Conservation (phyloP, 2,888 invertebrate species). For the Drosophila affinis region DNA sequence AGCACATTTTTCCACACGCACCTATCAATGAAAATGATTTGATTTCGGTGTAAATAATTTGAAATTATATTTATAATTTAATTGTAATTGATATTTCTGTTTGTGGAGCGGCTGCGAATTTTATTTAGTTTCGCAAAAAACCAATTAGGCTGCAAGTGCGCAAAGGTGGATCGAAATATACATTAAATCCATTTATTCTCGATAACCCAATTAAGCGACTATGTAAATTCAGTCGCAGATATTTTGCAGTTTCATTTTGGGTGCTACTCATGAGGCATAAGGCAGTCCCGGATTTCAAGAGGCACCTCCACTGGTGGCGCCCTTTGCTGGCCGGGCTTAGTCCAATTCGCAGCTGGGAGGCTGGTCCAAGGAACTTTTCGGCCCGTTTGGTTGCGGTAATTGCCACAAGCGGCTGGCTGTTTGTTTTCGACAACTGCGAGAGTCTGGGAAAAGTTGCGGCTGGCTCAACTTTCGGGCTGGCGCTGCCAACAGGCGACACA, state of each 20-base stretch:
- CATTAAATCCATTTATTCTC: conserved; percentile 47
- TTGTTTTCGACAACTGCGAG: conserved; percentile 47
- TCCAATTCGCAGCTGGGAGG: conserved; percentile 14
- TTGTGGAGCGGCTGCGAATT: conserved; percentile 7
- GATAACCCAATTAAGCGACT: conserved; percentile 46
- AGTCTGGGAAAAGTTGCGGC: conserved; percentile 34
- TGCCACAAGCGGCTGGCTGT: conserved; percentile 63
- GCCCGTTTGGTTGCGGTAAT: conserved; percentile 60
- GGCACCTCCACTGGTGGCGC: neutral
- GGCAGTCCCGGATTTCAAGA: conserved; percentile 9
- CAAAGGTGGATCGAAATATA: conserved; percentile 29
- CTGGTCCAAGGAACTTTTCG: conserved; percentile 47
- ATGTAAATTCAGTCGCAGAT: conserved; percentile 39
- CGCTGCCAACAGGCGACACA: conserved; percentile 21
- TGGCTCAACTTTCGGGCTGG: conserved; percentile 60
- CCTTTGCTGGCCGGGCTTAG: neutral
- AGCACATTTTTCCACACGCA: conserved; percentile 10
- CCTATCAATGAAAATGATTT: conserved; percentile 37
- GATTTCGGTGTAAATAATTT: conserved; percentile 50
- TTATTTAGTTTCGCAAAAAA: conserved; percentile 28
- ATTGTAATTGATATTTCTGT: conserved; percentile 57
- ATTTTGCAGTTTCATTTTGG: conserved; percentile 32
- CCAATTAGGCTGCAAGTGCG: conserved; percentile 51
- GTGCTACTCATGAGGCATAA: neutral
- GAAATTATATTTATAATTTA: conserved; percentile 54